Evolutionary conservation across 2,888 invertebrate genomes (phyloP), one percentile per base, ranked within the genome.

Genomic region (Pyrrhosoma nymphula): DNA sequence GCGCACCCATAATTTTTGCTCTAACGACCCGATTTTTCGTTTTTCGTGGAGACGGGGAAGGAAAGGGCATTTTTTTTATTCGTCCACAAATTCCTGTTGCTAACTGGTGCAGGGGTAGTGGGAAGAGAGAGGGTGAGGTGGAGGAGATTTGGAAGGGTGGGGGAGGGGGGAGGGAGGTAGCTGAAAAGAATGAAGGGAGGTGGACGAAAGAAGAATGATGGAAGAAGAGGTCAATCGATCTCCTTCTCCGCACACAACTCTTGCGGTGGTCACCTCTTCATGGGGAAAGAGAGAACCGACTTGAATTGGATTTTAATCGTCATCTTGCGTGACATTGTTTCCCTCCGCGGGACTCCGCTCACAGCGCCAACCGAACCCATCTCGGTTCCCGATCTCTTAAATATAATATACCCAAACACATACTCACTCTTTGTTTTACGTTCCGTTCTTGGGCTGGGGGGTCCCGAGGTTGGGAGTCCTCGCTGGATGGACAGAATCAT

Each of bases 301-400:
- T 93, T 93, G 69, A 93, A 93, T 93, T 93, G 93, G 93, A 93
- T 93, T 93, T 93, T 93, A 93, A 93, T 93, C 93, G 93, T 93
- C 93, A 47, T 47, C 93, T 93, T 39, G 93, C 93, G 93, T 93
- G 93, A 93, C 93, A 93, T 93, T 93, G 93, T 93, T 93, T 91
- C 63, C 75, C 60, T 35, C n/a, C 93, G 16, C 60, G 16, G 82
- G 30, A 82, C 82, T 14, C 35, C 35, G 16, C 75, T 69, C 69
- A 8, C 69, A 60, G 60, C 69, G n/a, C 69, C 69, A 20, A 60
- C 35, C 26, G 55, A 91, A 93, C 69, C 39, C 93, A 93, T 93
- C 93, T 30, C 93, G 39, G 69, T 69, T 93, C 69, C 23, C 69
- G 93, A 93, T 93, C 93, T 91, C 60, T 60, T 12, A 60, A 10